Percentiles rank a stretch among this genome's conserved stretches.
These are phyloP conservation scores for Clytia hemisphaerica DNA, from an alignment of 30 jellyfish, hydroid and myxozoan genomes.

Conservation along the genomic window DNA sequence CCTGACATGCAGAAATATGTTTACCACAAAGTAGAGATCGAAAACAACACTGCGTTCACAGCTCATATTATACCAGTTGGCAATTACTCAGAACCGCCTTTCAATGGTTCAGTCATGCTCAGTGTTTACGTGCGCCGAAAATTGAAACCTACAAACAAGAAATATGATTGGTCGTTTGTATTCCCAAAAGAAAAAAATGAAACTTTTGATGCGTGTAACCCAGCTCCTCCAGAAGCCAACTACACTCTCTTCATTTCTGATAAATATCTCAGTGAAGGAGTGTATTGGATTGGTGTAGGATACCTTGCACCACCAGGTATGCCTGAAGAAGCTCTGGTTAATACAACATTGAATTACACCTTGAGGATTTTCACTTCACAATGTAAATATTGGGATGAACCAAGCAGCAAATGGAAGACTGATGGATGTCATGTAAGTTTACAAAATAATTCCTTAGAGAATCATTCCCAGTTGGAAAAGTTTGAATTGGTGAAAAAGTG, in stretches of 20 bases:
- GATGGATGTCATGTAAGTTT: background rate
- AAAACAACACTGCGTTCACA: background rate
- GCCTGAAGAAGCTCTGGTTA: background rate
- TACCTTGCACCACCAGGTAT: background rate
- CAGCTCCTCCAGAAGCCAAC: background rate
- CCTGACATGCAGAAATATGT: background rate
- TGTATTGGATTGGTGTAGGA: background rate
- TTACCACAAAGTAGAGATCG: background rate
- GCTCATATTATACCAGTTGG: too few relatives aligned
- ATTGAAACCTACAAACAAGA: background rate
- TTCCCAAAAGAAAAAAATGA: background rate
- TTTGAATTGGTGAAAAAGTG: too few relatives aligned
- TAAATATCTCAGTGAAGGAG: background rate
- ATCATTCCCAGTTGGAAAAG: too few relatives aligned
- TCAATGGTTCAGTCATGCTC: background rate
- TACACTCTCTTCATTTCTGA: background rate
- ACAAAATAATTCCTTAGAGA: too few relatives aligned
- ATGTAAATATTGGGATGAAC: conserved; percentile 8
- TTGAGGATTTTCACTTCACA: background rate
- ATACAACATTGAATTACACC: background rate
- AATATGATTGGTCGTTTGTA: background rate
- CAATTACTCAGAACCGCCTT: too few relatives aligned
- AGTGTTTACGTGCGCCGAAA: background rate
- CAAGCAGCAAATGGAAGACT: conserved; percentile 4
- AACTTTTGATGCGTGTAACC: background rate